These are phyloP conservation scores for Tinamus major DNA, from an alignment of 2,797 vertebrate genomes.

Conservation along the genomic window DNA sequence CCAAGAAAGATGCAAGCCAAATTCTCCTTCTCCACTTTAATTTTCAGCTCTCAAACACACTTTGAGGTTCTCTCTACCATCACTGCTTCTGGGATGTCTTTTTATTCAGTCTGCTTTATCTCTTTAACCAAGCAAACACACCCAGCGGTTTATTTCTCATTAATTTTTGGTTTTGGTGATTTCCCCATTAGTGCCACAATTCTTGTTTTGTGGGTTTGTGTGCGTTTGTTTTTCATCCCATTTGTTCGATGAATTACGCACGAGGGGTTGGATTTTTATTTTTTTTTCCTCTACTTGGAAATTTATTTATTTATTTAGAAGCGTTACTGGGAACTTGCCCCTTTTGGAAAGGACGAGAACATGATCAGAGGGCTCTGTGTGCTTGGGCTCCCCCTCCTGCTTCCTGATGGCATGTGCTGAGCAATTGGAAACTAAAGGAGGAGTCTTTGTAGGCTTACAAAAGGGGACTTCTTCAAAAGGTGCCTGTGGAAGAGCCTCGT, in stretches of 20 bases:
- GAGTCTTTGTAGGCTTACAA: background rate
- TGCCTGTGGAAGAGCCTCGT: background rate
- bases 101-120: background rate
- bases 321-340: background rate
- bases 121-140: background rate
- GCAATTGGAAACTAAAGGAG: background rate
- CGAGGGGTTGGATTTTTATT: background rate
- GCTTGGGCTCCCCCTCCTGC: no score
- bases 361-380: fast-evolving
- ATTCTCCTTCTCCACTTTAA: background rate
- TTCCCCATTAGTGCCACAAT: background rate
- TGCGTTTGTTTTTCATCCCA: no score
- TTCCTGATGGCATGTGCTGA: fast-evolving
- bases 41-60: background rate
- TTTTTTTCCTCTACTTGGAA: background rate
- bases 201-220: no score
- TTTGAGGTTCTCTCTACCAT: background rate
- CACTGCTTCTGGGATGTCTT: background rate
- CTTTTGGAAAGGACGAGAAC: fast-evolving
- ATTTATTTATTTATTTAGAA: background rate
- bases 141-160: no score
- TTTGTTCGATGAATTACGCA: background rate
- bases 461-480: background rate
- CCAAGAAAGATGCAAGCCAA: background rate
- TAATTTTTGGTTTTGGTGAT: background rate